Percentiles rank a stretch among this genome's conserved stretches.
These are phyloP conservation scores for Ornithorhynchus anatinus DNA, from an alignment of 2,113 vertebrate species.

Conservation along the genomic window DNA sequence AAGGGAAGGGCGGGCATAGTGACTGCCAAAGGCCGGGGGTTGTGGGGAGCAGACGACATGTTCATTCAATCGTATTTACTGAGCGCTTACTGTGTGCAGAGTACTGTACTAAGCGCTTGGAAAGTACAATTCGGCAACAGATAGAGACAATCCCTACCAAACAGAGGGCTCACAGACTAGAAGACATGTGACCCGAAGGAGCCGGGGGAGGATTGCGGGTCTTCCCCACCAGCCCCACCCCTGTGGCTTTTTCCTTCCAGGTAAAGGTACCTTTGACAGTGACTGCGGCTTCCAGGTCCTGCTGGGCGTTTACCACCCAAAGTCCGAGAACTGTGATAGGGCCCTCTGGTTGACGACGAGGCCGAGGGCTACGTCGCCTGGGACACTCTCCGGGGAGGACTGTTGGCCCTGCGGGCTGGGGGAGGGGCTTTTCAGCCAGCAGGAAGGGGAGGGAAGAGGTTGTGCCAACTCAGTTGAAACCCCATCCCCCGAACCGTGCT, in stretches of 20 bases:
- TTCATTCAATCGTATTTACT: no score
- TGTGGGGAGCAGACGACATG: no score
- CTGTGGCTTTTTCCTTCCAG: constrained; percentile 14
- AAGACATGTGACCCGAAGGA: background rate
- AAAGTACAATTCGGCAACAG: no score
- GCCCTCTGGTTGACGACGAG: constrained; percentile 68
- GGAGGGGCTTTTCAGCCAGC: accelerated
- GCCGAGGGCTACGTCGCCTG: constrained; percentile 69
- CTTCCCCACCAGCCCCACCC: background rate
- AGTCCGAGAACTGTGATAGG: constrained; percentile 68
- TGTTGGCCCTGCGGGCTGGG: accelerated
- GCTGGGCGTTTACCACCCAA: constrained; percentile 64
- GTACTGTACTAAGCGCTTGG: no score
- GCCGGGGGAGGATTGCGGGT: background rate
- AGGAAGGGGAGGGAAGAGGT: no score
- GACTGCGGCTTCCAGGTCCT: constrained; percentile 65
- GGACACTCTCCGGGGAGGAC: constrained; percentile 63
- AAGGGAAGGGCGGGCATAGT: no score
- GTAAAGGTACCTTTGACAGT: constrained; percentile 66
- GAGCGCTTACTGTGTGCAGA: no score
- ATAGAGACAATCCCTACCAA: background rate
- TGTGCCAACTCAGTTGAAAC: no score
- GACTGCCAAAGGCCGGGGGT: no score
- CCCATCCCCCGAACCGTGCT: background rate
- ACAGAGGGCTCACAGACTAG: background rate